phyloP scores from a whole-genome alignment of 2,113 vertebrate genomes.

The Nycticryphes semicollaris region DNA sequence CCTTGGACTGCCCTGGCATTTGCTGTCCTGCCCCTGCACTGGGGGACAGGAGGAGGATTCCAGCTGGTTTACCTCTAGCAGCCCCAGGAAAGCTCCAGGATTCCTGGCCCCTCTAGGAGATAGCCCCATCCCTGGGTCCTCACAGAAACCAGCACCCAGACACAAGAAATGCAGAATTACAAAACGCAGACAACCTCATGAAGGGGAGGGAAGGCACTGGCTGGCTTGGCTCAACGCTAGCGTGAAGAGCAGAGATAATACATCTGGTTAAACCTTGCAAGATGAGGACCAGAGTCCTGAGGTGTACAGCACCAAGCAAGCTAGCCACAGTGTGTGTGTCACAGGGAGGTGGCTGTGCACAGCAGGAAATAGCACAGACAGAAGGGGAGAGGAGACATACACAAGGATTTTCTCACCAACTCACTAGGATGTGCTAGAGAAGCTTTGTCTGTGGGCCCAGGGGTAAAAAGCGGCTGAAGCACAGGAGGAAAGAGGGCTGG shows the following conservation, averaged over 20 bases:
- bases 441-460: background rate
- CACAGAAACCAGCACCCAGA: background rate
- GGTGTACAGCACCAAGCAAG: background rate
- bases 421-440: background rate
- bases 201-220: background rate
- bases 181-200: background rate
- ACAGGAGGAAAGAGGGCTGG: background rate
- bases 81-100: background rate
- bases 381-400: background rate
- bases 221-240: background rate
- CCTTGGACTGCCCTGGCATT: background rate
- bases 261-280: background rate
- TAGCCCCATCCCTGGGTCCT: background rate
- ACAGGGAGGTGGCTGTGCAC: rapidly evolving
- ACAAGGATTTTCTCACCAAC: rapidly evolving
- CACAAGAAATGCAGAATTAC: background rate
- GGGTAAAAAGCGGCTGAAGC: background rate
- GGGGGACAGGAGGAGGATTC: background rate
- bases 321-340: rapidly evolving
- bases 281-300: background rate
- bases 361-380: rapidly evolving
- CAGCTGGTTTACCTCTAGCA: background rate
- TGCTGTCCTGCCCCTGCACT: background rate
- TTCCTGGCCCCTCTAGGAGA: background rate
- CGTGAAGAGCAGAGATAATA: background rate